Conservation (phyloP, 1,140 invertebrate genomes). For the Macrocentrus cingulum region DNA sequence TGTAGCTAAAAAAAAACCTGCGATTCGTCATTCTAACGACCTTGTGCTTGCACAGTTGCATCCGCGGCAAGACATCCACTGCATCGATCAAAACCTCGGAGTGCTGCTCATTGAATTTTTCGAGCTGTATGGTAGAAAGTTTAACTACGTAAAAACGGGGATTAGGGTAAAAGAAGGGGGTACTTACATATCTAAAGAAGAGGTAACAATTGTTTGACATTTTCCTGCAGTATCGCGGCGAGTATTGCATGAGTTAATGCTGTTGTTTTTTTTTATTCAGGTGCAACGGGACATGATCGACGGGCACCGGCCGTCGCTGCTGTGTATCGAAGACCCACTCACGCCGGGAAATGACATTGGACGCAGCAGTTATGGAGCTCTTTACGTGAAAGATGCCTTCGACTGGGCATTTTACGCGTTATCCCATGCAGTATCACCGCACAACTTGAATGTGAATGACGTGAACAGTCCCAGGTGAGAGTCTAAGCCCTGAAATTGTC, state of each 20-base stretch:
- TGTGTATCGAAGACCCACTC: slow-evolving; percentile 98
- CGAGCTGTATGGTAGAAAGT: slow-evolving; percentile 94
- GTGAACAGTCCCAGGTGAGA: slow-evolving; percentile 58
- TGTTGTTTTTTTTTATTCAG: slow-evolving; percentile 37
- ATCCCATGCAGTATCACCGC: slow-evolving; percentile 75
- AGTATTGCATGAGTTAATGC: not conserved
- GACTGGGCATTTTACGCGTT: slow-evolving; percentile 91
- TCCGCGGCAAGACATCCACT: slow-evolving; percentile 67
- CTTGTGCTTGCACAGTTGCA: no score
- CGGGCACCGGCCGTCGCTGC: slow-evolving; percentile 86
- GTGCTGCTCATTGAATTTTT: slow-evolving; percentile 97
- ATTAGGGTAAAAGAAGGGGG: slow-evolving; percentile 94
- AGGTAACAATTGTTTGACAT: slow-evolving; percentile 65
- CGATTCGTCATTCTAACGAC: no score
- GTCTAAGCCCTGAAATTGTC: no score
- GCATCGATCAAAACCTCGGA: slow-evolving; percentile 78
- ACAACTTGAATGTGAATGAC: slow-evolving; percentile 63
- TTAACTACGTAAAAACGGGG: slow-evolving; percentile 94
- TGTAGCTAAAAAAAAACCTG: no score
- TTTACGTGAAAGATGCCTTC: slow-evolving; percentile 92
- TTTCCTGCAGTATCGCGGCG: no score
- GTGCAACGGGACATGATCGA: slow-evolving; percentile 89
- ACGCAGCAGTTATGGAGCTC: slow-evolving; percentile 89
- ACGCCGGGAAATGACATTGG: slow-evolving; percentile 94
- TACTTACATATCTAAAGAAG: slow-evolving; percentile 92